Evolutionary conservation across 2,888 invertebrate species (phyloP).

Genomic region (Phragmatobia fuliginosa): DNA sequence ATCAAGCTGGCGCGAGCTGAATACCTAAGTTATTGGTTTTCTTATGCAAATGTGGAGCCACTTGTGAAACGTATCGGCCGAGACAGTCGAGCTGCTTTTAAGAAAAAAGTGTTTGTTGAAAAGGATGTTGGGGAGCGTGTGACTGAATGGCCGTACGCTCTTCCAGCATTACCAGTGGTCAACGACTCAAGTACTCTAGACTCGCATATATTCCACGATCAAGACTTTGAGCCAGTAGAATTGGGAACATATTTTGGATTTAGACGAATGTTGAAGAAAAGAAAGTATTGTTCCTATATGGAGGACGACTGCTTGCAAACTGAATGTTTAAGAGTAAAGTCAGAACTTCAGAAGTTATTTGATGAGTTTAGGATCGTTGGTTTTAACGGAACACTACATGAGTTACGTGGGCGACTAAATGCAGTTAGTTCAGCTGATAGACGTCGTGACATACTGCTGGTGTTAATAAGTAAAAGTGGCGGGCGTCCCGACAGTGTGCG

Average conservation of each 20-base stretch:
- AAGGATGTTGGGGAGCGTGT: conserved; percentile 56
- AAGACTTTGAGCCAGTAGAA: conserved; percentile 12
- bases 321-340: background rate
- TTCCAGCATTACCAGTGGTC: conserved; percentile 36
- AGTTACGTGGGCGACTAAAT: conserved; percentile 60
- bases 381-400: conserved; percentile 64
- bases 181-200: conserved; percentile 7
- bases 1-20: conserved; percentile 60
- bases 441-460: conserved; percentile 70
- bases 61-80: conserved; percentile 58
- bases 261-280: background rate
- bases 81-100: conserved; percentile 56
- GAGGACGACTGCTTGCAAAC: too few relatives aligned
- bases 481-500: conserved; percentile 59
- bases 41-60: conserved; percentile 64
- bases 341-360: conserved; percentile 65
- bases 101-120: conserved; percentile 63
- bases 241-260: background rate
- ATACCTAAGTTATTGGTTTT: conserved; percentile 60
- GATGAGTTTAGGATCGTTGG: conserved; percentile 66
- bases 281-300: background rate
- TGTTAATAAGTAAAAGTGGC: conserved; percentile 74
- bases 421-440: conserved; percentile 61
- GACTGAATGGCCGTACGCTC: conserved; percentile 57
- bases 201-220: conserved; percentile 12